Base-by-base conservation (phyloP, 2,797 vertebrate genomes). In the Phylloscopus collybita region DNA sequence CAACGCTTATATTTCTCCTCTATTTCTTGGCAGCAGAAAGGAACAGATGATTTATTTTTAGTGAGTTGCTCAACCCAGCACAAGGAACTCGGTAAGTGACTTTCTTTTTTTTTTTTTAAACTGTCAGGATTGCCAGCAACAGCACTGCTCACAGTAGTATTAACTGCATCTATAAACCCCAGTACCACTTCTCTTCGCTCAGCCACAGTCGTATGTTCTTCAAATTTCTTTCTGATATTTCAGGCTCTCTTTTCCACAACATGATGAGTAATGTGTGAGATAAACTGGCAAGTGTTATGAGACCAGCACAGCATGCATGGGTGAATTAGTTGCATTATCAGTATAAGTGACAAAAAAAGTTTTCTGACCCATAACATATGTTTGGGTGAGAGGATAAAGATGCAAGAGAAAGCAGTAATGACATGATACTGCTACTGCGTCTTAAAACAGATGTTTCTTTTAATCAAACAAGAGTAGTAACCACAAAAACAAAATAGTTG, bases 21-120 rank as follows among this genome's bases (percentile, higher is more conserved):
- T 85, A 10, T 85, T 89, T 89, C 65, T 74, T 51, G 78, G 44
- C 70, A 92, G 70, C 34, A 75, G 72, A 96, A 76, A 94, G 78
- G 78, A 87, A 91, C 4, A 9, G 62, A 65, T 94, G 88, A 97
- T 93, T 95, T 94, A 84, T 96, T 95, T 94, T 94, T 95, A 95
- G 90, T 79, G 67, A 88, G 85, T 70, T 86, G 50, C 69, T 93
- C 87, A 95, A 80, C 27, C 22, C 51, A 80, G 51, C 70, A 76
- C 57, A 92, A 96, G 80, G 75, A 96, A 94, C 75, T 49, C n/a
- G 0, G 66, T 87, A 85, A 93, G 42, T 53, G 36, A 66, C 42
- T 84, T 92, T 74, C 34, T 34, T 79, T 75, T 81, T 74, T 76
- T 82, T 95, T 74, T 78, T 78, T 73, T 45, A 9, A 78, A 47